These are phyloP conservation scores for Andrena trimmerana DNA, from an alignment of 2,888 invertebrate genomes.

Conservation along the genomic window DNA sequence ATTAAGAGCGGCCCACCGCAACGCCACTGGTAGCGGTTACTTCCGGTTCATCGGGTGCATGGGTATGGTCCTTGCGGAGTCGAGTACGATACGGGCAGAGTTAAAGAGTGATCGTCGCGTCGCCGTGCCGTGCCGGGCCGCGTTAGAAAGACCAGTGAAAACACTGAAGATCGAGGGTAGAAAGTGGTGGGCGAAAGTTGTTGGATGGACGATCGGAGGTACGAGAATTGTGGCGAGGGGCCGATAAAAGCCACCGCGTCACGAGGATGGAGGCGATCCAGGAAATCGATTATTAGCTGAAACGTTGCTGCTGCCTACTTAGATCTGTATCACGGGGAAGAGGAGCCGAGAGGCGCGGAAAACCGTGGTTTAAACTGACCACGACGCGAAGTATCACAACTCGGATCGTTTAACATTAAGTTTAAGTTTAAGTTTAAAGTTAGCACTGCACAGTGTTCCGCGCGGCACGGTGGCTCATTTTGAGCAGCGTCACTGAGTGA, in stretches of 20 bases:
- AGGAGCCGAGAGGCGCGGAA: too few relatives aligned
- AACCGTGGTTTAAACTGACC: background rate
- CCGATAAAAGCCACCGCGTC: too few relatives aligned
- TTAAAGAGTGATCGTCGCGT: background rate
- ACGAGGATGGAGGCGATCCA: too few relatives aligned
- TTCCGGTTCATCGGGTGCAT: conserved; percentile 54
- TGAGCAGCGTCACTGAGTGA: conserved; percentile 62
- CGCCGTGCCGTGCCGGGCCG: too few relatives aligned
- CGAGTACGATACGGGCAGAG: background rate
- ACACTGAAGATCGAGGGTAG: background rate
- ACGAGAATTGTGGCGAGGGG: background rate
- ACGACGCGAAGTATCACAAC: background rate
- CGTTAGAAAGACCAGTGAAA: background rate
- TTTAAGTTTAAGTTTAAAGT: too few relatives aligned
- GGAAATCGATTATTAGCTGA: too few relatives aligned
- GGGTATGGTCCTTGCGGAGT: background rate
- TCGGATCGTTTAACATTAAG: background rate
- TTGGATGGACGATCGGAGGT: background rate
- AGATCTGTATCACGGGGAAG: too few relatives aligned
- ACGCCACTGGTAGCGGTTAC: conserved; percentile 43
- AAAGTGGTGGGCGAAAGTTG: background rate
- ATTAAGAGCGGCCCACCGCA: conserved; percentile 66
- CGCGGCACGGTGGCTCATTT: conserved; percentile 28
- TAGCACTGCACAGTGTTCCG: conserved; percentile 9
- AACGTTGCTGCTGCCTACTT: too few relatives aligned